Base-by-base conservation (phyloP, 2,888 invertebrate genomes). In the Philopedon plagiatum region DNA sequence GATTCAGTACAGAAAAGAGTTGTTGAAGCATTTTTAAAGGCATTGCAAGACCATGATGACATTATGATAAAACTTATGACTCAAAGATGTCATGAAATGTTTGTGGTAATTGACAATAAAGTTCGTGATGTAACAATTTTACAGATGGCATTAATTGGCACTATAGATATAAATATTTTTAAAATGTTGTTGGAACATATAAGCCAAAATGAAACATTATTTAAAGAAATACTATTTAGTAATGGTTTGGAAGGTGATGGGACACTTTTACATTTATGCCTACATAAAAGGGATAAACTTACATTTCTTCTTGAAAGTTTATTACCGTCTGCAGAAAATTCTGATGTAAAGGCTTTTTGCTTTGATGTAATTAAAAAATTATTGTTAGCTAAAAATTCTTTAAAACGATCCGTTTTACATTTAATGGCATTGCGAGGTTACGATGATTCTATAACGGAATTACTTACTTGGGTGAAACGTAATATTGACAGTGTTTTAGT, bases 241-340 rank as follows among this genome's bases (percentile, higher is more conserved):
- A 54, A 29, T 26, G 51, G 51, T n/a, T 54, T 54, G 15, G 51
- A 54, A 54, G 26, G 11, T 29, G 29, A 54, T 13, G 51, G 15
- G 18, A 54, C 26, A 1, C 3, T 54, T 13, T 5, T 54, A 15
- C 51, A 54, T 29, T 29, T 54, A 9, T 54, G 23, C n/a, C 5
- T 9, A 1, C 0, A 15, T 15, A 54, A 15, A 54, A 5, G 9
- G 8, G 0, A 1, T 9, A 54, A 26, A 11, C 9, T 29, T 29
- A 13, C 1, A 7, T 32, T 54, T 29, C 4, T 54, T 9, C 51
- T 54, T 18, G 15, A 29, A 0, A 26, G 9, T 29, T 8, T 54
- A 8, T 29, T 54, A 29, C 23, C 49, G 8, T 13, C 26, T 19
- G 26, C 23, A 11, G 21, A 46, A 13, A 26, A 26, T 9, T 49